phyloP scores from a whole-genome alignment of 2,797 vertebrate species.

The Smutsia temminckii region DNA sequence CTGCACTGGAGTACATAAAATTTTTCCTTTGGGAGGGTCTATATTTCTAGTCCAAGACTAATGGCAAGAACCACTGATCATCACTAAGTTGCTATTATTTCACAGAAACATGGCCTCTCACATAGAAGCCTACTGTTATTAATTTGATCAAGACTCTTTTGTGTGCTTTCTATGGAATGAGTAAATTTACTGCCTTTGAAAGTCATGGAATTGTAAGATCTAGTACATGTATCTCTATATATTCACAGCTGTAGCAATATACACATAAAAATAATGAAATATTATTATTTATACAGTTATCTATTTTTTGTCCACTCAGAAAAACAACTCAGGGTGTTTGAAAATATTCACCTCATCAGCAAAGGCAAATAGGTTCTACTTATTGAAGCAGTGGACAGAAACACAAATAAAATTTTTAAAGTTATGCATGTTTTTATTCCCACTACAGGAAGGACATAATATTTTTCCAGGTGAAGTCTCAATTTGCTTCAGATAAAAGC shows the following conservation, averaged over 20 bases:
- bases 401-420: neutral
- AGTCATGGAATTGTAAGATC: neutral
- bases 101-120: neutral
- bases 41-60: neutral
- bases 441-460: neutral
- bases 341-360: neutral
- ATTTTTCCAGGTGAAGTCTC: neutral
- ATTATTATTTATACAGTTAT: neutral
- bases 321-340: neutral
- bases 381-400: neutral
- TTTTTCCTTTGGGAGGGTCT: neutral
- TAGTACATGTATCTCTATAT: neutral
- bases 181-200: neutral
- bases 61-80: neutral
- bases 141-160: conserved; percentile 12
- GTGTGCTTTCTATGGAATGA: neutral
- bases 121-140: neutral
- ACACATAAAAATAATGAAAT: neutral
- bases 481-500: conserved; percentile 11
- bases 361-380: neutral
- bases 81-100: neutral
- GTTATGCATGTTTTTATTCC: neutral
- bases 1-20: neutral
- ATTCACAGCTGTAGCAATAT: neutral
- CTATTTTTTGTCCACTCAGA: neutral